Percentiles rank a stretch among this genome's conserved stretches.
Evolutionary conservation across 2,888 invertebrate genomes (phyloP).

Genomic region (Pachydiplax longipennis): DNA sequence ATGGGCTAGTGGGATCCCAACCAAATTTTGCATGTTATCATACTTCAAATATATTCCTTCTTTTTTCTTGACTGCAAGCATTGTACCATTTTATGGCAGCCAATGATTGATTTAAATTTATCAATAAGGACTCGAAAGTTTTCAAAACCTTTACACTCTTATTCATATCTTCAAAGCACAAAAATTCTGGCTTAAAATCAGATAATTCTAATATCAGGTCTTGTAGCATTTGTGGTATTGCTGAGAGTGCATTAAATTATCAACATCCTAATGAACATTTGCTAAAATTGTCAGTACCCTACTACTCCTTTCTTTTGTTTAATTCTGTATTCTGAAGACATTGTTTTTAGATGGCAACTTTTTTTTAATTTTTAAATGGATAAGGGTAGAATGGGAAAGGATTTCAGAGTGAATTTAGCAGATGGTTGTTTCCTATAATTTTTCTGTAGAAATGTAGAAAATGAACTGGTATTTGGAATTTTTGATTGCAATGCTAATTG

Average conservation of each 20-base stretch:
- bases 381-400: conserved; percentile 17
- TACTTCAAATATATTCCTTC: conserved; percentile 19
- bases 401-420: conserved; percentile 9
- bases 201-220: neutral
- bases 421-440: neutral
- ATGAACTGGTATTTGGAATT: neutral
- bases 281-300: neutral
- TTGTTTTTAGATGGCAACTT: neutral
- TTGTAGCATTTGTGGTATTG: neutral
- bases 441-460: neutral
- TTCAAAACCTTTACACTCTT: neutral
- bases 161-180: neutral
- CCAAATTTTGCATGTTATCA: conserved; percentile 26
- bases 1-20: conserved; percentile 31
- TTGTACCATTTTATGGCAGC: conserved; percentile 28
- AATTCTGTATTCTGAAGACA: neutral
- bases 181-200: neutral
- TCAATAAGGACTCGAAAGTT: neutral
- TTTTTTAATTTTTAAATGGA: neutral
- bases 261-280: neutral
- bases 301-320: neutral
- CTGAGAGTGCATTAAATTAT: neutral
- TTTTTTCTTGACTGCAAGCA: neutral
- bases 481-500: neutral
- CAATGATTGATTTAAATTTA: neutral